Percentiles rank a stretch among this genome's conserved stretches.
Conservation (phyloP, 2,888 invertebrate species). For the Colletes collaris region DNA sequence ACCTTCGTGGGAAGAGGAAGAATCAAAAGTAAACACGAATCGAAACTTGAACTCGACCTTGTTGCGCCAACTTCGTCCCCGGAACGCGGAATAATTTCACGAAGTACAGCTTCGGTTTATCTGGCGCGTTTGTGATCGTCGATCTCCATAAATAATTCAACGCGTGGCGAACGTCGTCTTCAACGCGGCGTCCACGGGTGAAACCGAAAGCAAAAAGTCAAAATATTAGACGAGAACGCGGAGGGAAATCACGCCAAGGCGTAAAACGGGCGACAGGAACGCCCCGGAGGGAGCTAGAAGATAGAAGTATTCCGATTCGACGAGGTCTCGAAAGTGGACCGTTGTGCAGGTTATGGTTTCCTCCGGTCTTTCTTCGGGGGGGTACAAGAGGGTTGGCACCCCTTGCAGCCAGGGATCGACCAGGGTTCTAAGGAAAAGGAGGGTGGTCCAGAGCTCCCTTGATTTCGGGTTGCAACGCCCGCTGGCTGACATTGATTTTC, state of each 20-base stretch:
- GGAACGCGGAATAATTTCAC: slow-evolving; percentile 1
- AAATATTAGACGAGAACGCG: slow-evolving; percentile 22
- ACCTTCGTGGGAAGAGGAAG: neutral
- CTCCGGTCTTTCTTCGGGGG: slow-evolving; percentile 64
- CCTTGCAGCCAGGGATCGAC: slow-evolving; percentile 65
- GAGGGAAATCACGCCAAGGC: slow-evolving; percentile 25
- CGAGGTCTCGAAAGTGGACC: slow-evolving; percentile 72
- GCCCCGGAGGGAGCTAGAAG: slow-evolving; percentile 10
- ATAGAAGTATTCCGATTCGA: slow-evolving; percentile 59
- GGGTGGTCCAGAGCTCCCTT: slow-evolving; percentile 64
- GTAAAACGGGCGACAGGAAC: slow-evolving; percentile 16
- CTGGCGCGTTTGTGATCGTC: slow-evolving; percentile 7
- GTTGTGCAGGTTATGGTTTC: slow-evolving; percentile 81
- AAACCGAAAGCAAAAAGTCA: slow-evolving; percentile 47
- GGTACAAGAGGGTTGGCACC: slow-evolving; percentile 61
- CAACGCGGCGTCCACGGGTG: slow-evolving; percentile 12
- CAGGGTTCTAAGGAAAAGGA: slow-evolving; percentile 39
- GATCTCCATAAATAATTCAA: slow-evolving; percentile 51
- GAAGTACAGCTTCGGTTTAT: neutral
- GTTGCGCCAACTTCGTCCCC: neutral
- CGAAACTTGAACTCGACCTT: slow-evolving; percentile 27
- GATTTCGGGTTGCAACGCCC: slow-evolving; percentile 71
- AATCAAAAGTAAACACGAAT: slow-evolving; percentile 1
- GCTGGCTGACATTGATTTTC: slow-evolving; percentile 79
- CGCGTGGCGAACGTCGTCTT: slow-evolving; percentile 29